These are phyloP conservation scores for Calcarius lapponicus DNA, from an alignment of 2,797 vertebrate species.

Conservation along the genomic window DNA sequence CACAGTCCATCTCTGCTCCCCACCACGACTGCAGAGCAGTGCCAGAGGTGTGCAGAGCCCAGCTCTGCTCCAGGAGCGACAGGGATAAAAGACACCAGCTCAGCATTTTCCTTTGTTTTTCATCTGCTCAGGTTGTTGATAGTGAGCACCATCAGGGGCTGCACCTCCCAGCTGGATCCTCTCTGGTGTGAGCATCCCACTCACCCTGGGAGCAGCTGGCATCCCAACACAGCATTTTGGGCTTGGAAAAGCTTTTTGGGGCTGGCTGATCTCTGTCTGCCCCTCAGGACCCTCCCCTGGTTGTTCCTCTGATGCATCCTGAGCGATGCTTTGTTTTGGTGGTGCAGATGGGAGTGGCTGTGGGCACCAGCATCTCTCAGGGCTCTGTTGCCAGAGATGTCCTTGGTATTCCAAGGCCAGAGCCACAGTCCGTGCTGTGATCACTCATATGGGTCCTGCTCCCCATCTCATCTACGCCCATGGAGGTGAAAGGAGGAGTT, in stretches of 20 bases:
- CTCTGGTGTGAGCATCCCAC: rapidly evolving
- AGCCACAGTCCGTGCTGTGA: background rate
- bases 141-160: background rate
- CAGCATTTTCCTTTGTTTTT: slow-evolving; percentile 69
- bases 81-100: slow-evolving; percentile 50
- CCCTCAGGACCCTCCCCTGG: background rate
- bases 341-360: slow-evolving; percentile 41
- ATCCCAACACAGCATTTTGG: rapidly evolving
- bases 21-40: rapidly evolving
- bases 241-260: background rate
- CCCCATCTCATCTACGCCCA: rapidly evolving
- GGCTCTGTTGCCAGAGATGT: background rate
- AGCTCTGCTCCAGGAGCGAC: background rate
- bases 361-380: background rate
- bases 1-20: rapidly evolving
- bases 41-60: background rate
- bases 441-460: background rate
- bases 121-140: slow-evolving; percentile 28
- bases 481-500: rapidly evolving
- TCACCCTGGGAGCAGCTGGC: background rate
- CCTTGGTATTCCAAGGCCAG: background rate
- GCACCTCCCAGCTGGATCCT: background rate
- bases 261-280: background rate
- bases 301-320: background rate
- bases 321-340: slow-evolving; percentile 35